Percentiles rank a stretch among this genome's conserved stretches.
phyloP scores from a whole-genome alignment of 2,113 vertebrate genomes.

The Neolamprologus modestus region DNA sequence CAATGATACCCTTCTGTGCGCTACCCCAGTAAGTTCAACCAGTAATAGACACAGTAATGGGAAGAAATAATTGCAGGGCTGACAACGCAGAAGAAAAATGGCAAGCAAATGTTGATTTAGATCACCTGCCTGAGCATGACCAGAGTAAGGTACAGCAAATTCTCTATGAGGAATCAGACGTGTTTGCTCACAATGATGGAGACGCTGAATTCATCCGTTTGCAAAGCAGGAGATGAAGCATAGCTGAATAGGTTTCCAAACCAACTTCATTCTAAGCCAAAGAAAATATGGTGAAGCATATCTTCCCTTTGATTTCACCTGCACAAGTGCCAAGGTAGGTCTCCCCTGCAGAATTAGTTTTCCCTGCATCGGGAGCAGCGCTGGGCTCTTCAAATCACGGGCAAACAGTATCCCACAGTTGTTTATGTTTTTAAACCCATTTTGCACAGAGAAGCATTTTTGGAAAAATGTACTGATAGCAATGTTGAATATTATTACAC shows the following conservation, averaged over 20 bases:
- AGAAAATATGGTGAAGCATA: too few relatives aligned
- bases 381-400: too few relatives aligned
- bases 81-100: background rate
- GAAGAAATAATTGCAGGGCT: background rate
- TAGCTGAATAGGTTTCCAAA: fast-evolving
- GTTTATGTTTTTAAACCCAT: too few relatives aligned
- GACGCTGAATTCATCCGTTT: background rate
- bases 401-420: too few relatives aligned
- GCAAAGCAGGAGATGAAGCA: background rate
- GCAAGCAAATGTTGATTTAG: background rate
- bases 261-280: too few relatives aligned
- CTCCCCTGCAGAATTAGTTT: fast-evolving
- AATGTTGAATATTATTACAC: too few relatives aligned
- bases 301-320: fast-evolving
- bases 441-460: too few relatives aligned
- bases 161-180: background rate
- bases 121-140: background rate
- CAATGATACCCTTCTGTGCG: background rate
- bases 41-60: background rate
- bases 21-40: background rate
- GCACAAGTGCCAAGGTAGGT: fast-evolving
- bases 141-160: background rate
- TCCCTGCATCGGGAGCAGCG: too few relatives aligned
- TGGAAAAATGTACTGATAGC: too few relatives aligned
- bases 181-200: background rate